These are phyloP conservation scores for Ara ararauna DNA, from an alignment of 2,797 vertebrate genomes.

Conservation along the genomic window DNA sequence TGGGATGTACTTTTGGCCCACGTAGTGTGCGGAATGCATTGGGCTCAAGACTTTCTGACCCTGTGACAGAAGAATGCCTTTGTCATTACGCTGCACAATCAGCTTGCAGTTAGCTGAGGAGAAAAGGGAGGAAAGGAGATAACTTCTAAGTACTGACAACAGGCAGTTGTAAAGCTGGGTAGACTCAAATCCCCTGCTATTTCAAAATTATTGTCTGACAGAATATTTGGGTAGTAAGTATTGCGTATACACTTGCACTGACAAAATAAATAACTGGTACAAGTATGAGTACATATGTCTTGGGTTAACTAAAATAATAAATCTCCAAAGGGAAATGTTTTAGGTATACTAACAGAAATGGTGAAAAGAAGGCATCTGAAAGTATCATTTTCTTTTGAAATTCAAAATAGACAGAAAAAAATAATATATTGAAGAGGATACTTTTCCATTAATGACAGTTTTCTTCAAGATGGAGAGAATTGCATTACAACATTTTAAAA, in stretches of 20 bases:
- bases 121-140: neutral
- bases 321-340: neutral
- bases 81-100: neutral
- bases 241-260: neutral
- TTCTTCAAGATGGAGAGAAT: neutral
- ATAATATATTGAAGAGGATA: neutral
- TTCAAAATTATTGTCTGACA: neutral
- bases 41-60: neutral
- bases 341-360: neutral
- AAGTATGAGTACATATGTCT: neutral
- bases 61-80: neutral
- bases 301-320: neutral
- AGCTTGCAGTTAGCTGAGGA: neutral
- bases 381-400: neutral
- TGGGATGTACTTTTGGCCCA: neutral
- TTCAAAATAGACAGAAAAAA: neutral
- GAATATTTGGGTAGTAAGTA: neutral
- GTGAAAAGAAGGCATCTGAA: neutral
- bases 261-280: neutral
- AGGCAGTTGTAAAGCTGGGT: neutral
- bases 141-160: neutral
- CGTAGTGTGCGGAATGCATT: neutral
- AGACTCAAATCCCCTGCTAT: neutral
- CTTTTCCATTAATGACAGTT: neutral
- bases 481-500: neutral